Percentiles rank a stretch among this genome's conserved stretches.
Conservation (phyloP, 2,797 vertebrate species). For the Catostomus latipinnis region DNA sequence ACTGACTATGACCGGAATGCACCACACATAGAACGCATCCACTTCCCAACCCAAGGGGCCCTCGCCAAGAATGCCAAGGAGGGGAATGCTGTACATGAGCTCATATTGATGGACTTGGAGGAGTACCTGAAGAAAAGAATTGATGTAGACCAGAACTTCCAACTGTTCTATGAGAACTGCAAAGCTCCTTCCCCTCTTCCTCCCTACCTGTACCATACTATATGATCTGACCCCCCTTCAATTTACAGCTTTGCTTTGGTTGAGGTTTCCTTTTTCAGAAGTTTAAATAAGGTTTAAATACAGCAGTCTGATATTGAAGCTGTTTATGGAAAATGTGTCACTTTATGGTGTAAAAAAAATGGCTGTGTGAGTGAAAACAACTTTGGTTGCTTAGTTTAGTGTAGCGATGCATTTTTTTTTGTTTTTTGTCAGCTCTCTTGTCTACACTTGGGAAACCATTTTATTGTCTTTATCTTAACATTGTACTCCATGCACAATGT, state of each 20-base stretch:
- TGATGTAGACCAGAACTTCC: constrained; percentile 72
- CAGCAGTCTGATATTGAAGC: background rate
- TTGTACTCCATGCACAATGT: background rate
- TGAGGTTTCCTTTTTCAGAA: background rate
- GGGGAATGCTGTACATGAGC: constrained; percentile 67
- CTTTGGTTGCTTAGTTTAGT: no score
- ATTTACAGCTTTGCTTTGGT: background rate
- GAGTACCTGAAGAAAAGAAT: constrained; percentile 66
- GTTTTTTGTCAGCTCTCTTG: background rate
- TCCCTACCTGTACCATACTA: constrained; percentile 71
- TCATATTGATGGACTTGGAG: constrained; percentile 72
- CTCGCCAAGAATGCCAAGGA: constrained; percentile 74
- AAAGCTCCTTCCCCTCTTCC: constrained; percentile 76
- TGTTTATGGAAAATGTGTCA: background rate
- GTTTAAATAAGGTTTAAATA: no score
- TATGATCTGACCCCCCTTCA: constrained; percentile 50
- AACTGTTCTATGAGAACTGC: constrained; percentile 78
- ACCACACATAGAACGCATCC: constrained; percentile 66
- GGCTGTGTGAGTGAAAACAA: no score
- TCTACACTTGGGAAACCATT: background rate
- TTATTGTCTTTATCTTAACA: constrained; percentile 3
- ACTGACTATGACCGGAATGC: constrained; percentile 75
- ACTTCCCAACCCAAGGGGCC: constrained; percentile 68
- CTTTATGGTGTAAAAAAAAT: background rate
- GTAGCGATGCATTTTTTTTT: no score